phyloP scores from a whole-genome alignment of 2,888 invertebrate species.

The Epirrita christyi region DNA sequence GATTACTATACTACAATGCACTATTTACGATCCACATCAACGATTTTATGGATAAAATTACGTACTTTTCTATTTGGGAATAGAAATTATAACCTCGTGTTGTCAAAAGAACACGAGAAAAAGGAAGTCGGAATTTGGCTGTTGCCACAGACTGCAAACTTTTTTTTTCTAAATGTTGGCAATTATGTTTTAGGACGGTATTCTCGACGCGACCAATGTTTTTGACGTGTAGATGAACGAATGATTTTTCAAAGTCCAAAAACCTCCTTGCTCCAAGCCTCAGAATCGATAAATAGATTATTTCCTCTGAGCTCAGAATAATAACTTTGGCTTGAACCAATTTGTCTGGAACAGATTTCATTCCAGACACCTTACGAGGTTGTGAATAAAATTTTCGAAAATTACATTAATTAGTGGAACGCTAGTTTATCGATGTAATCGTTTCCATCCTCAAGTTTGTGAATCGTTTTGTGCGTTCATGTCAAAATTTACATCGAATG shows the following conservation, averaged over 20 bases:
- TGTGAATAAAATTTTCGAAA: no score
- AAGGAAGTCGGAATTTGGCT: constrained; percentile 66
- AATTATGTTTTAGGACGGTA: neutral
- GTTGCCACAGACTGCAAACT: constrained; percentile 34
- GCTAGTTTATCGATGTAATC: no score
- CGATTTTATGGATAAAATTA: constrained; percentile 42
- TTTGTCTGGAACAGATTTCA: no score
- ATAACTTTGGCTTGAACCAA: no score
- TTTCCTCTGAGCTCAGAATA: no score
- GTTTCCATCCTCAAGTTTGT: no score
- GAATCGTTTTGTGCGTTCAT: no score
- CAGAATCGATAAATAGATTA: no score
- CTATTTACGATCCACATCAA: constrained; percentile 26
- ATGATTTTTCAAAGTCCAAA: neutral
- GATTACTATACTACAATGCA: constrained; percentile 44
- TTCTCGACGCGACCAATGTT: constrained; percentile 11
- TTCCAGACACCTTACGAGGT: no score
- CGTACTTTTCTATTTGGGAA: constrained; percentile 68
- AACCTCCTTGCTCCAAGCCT: no score
- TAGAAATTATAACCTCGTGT: constrained; percentile 78
- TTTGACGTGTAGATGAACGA: constrained; percentile 3
- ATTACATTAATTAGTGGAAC: no score
- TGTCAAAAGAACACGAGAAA: constrained; percentile 81
- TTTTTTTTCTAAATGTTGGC: constrained; percentile 40
- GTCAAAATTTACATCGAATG: no score